Evolutionary conservation across 2,113 vertebrate species (phyloP).

Genomic region (Hipposideros armiger): DNA sequence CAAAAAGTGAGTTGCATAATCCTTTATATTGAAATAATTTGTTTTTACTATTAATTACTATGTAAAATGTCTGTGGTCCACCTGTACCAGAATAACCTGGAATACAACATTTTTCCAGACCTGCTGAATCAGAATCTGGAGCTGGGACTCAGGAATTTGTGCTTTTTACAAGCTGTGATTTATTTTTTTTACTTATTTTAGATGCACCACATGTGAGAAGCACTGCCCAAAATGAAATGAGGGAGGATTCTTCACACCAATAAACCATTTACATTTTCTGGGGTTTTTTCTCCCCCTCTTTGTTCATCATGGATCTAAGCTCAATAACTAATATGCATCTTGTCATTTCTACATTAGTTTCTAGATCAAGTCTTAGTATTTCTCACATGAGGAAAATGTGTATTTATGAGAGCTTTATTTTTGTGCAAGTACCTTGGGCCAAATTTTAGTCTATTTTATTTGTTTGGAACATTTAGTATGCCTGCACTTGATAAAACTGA

Average conservation of each 20-base stretch:
- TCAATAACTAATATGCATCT: conserved; percentile 56
- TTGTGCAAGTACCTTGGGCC: not conserved
- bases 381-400: not conserved
- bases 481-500: conserved; percentile 6
- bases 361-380: conserved; percentile 41
- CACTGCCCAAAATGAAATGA: conserved; percentile 50
- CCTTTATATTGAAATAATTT: conserved; percentile 54
- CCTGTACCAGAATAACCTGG: conserved; percentile 48
- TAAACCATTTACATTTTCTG: conserved; percentile 24
- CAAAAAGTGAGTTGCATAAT: conserved; percentile 48
- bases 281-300: not conserved
- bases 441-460: conserved; percentile 40
- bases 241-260: conserved; percentile 31
- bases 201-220: conserved; percentile 1
- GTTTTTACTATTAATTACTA: conserved; percentile 22
- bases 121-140: conserved; percentile 20
- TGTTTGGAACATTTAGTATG: not conserved
- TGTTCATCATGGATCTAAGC: not conserved
- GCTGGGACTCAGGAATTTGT: not conserved
- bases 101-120: conserved; percentile 63
- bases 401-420: conserved; percentile 53
- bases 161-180: not conserved
- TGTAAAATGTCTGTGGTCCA: not conserved
- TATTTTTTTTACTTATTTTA: not conserved
- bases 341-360: conserved; percentile 42